Percentiles rank a stretch among this genome's conserved stretches.
Evolutionary conservation across 2,888 invertebrate genomes (phyloP).

Genomic region (Leucania comma): DNA sequence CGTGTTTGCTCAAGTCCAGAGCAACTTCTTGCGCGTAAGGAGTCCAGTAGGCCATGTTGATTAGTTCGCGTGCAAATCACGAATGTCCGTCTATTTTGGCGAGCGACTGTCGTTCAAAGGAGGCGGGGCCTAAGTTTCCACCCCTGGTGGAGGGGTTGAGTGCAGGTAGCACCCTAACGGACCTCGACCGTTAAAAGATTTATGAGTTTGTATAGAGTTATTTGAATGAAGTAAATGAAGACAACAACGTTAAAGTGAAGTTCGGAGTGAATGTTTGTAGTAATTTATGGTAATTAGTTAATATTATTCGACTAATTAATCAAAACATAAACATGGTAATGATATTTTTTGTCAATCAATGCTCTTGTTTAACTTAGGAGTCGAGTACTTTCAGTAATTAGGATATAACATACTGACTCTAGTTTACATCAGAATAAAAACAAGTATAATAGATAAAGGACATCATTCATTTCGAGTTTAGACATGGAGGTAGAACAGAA

Average conservation of each 20-base stretch:
- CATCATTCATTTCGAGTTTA: too few relatives aligned
- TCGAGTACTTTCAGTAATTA: not conserved
- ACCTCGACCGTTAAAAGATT: slow-evolving; percentile 34
- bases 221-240: slow-evolving; percentile 33
- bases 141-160: slow-evolving; percentile 61
- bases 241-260: slow-evolving; percentile 19
- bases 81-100: slow-evolving; percentile 62
- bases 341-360: slow-evolving; percentile 40
- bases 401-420: not conserved
- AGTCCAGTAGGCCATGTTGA: slow-evolving; percentile 83
- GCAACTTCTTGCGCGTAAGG: slow-evolving; percentile 82
- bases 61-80: slow-evolving; percentile 59
- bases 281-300: slow-evolving; percentile 30
- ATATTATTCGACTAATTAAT: not conserved
- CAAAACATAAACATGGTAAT: slow-evolving; percentile 33
- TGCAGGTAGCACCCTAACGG: slow-evolving; percentile 58
- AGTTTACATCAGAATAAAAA: not conserved
- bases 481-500: too few relatives aligned
- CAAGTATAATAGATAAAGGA: too few relatives aligned
- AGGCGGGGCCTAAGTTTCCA: slow-evolving; percentile 70
- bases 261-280: slow-evolving; percentile 5
- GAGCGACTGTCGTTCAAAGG: slow-evolving; percentile 51
- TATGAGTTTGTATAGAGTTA: slow-evolving; percentile 24
- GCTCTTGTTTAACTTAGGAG: not conserved
- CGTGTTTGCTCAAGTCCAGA: slow-evolving; percentile 76